Evolutionary conservation across 2,797 vertebrate genomes (phyloP).

Genomic region (Enteromius unitaeniatus): DNA sequence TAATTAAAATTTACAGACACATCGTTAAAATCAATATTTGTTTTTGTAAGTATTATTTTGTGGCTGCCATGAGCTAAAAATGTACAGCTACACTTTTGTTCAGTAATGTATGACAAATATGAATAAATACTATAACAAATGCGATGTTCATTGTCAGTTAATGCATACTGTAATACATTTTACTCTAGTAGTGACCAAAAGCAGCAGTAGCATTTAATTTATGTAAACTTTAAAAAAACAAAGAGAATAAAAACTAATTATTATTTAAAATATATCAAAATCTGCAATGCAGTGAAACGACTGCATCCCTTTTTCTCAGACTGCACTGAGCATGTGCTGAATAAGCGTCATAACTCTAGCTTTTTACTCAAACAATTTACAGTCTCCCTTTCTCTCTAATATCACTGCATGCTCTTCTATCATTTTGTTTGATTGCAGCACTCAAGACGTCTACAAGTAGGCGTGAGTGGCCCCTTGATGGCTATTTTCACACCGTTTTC

Average conservation of each 20-base stretch:
- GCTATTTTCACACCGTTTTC: conserved; percentile 12
- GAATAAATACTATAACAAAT: background rate
- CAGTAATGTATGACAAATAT: background rate
- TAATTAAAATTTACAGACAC: background rate
- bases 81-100: background rate
- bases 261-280: background rate
- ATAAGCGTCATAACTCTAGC: background rate
- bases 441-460: conserved; percentile 22
- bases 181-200: no score
- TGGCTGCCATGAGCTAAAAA: no score
- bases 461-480: conserved; percentile 11
- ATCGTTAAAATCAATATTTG: background rate
- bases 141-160: background rate
- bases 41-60: background rate
- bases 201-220: background rate
- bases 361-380: conserved; percentile 18
- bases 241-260: background rate
- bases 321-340: background rate
- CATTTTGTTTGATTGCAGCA: conserved; percentile 44
- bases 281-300: conserved; percentile 13
- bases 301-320: background rate
- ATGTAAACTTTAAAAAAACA: background rate
- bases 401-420: conserved; percentile 21
- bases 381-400: background rate
- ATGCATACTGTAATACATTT: background rate